Evolutionary conservation across 2,797 vertebrate species (phyloP).

Genomic region (Australoheros facetus): DNA sequence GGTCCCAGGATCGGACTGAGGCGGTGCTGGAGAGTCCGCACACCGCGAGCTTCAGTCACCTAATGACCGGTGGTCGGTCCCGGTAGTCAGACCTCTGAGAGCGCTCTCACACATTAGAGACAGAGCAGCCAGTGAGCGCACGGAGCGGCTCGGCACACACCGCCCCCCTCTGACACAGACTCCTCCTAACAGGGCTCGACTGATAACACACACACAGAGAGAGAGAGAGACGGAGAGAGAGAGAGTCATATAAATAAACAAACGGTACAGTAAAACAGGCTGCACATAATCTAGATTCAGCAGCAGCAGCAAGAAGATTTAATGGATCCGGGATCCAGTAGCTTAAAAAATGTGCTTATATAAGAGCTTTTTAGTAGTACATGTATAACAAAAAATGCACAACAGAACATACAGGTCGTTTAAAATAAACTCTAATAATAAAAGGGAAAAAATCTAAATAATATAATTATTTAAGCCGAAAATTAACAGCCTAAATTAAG

Average conservation of each 20-base stretch:
- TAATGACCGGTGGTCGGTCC: conserved; percentile 30
- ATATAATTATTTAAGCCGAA: too few species aligned
- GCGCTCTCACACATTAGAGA: neutral
- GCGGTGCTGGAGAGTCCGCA: neutral
- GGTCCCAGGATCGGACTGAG: neutral
- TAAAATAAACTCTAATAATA: too few species aligned
- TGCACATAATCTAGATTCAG: neutral
- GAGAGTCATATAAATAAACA: neutral
- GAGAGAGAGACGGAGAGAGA: too few species aligned
- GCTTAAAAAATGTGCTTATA: neutral
- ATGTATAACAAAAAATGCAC: neutral
- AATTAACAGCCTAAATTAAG: too few species aligned
- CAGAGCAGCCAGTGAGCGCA: conserved; percentile 44
- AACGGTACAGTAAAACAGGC: neutral
- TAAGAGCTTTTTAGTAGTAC: neutral
- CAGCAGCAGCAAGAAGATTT: neutral
- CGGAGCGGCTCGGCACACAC: conserved; percentile 27
- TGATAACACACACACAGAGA: neutral
- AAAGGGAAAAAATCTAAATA: too few species aligned
- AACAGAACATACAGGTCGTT: neutral
- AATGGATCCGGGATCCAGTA: neutral
- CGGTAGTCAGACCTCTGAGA: conserved; percentile 26
- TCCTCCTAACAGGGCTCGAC: conserved; percentile 47
- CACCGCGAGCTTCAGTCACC: neutral
- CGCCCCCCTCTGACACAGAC: conserved; percentile 34